Evolutionary conservation across 2,113 vertebrate species (phyloP).

Genomic region (Dromiciops gliroides): DNA sequence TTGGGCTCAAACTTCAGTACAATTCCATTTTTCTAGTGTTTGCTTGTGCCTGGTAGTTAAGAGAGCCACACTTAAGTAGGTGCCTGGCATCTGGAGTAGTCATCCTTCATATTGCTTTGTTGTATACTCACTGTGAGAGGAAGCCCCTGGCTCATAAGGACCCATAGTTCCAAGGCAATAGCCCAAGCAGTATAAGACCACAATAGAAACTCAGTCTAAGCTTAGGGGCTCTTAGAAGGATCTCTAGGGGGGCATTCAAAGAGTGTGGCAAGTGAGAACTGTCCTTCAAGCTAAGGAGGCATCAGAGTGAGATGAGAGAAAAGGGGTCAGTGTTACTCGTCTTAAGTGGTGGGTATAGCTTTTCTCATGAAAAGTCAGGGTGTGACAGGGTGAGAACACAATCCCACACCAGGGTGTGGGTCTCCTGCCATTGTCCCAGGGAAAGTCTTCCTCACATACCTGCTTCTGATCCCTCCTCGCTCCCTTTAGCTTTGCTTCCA

Average conservation of each 20-base stretch:
- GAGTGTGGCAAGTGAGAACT: neutral
- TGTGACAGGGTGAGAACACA: neutral
- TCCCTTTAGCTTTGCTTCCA: slow-evolving; percentile 86
- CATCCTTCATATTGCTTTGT: neutral
- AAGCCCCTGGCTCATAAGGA: neutral
- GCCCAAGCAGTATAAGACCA: neutral
- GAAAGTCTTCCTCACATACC: slow-evolving; percentile 66
- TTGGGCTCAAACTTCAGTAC: neutral
- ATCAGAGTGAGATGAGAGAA: neutral
- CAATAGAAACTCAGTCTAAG: neutral
- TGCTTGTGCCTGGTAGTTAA: neutral
- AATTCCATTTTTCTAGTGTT: neutral
- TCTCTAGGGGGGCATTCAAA: neutral
- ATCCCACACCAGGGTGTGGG: neutral
- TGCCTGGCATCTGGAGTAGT: neutral
- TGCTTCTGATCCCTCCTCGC: slow-evolving; percentile 89
- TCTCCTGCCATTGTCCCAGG: neutral
- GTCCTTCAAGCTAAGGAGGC: neutral
- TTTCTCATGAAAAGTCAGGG: neutral
- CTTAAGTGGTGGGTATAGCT: neutral
- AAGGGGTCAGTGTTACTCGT: neutral
- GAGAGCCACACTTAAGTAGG: neutral
- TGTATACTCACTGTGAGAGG: neutral
- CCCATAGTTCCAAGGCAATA: neutral
- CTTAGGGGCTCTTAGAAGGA: neutral